Base-by-base conservation (phyloP, 2,113 vertebrate species). In the Ciconia stormi region DNA sequence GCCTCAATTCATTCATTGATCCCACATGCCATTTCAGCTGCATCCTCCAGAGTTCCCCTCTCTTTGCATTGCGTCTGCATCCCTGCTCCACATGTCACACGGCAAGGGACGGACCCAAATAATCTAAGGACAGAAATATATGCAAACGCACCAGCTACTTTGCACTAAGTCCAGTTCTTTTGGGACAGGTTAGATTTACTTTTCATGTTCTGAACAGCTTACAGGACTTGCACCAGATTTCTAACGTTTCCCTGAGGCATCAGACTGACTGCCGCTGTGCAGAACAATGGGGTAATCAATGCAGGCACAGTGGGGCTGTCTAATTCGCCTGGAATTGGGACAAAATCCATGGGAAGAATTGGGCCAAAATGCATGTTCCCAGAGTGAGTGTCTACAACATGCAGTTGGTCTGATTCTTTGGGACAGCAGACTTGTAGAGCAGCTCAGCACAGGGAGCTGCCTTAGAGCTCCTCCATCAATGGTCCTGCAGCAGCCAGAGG, bases 231-330 rank as follows among this genome's bases (percentile, higher is more conserved):
- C 42, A 89, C 17, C 47, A 56, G 73, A 85, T 79, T 80, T 93
- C 73, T 61, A 3, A 58, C 18, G 4, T 91, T 90, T 95, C 95
- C 94, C 93, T 47, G 70, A 77, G 95, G 93, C 84, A 77, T 72
- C 90, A 95, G 87, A 73, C 89, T 90, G 78, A 46, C 89, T 95
- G 91, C 87, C 17, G 49, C 90, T 91, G 90, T 69, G 95, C 89
- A 83, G 73, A 96, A 72, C 92, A 95, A 91, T 96, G 93, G 90
- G 63, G n/a, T 26, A 67, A 95, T 82, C 95, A 94, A 21, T 11
- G 26, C 11, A 34, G 69, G 69, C 91, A 67, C 91, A 87, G 83
- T 59, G 81, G 87, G 72, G 65, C 46, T 89, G 77, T 73, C 89
- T 84, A 49, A 84, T 87, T 62, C 0, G 8, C 87, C 70, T 94